These are phyloP conservation scores for Lasioglossum oenotherae DNA, from an alignment of 2,888 invertebrate genomes.

Conservation along the genomic window DNA sequence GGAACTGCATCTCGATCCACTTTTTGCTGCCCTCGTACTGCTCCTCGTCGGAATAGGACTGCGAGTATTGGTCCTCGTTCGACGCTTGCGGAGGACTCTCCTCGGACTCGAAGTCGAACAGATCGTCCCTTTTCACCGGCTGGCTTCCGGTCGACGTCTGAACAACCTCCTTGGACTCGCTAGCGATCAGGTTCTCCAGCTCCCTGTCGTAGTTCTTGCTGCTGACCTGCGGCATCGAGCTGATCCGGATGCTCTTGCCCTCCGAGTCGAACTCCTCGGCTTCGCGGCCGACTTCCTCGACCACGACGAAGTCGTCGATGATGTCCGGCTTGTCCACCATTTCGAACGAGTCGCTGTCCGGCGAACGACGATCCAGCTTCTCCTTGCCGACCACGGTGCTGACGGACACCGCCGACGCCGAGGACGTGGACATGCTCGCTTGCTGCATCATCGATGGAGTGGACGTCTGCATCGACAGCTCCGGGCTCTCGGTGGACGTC, in stretches of 20 bases:
- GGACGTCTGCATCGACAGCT: conserved; percentile 60
- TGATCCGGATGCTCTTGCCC: conserved; percentile 92
- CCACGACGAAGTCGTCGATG: conserved; percentile 94
- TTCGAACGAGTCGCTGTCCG: conserved; percentile 94
- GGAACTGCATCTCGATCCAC: conserved; percentile 96
- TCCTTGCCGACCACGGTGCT: conserved; percentile 82
- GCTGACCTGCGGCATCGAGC: conserved; percentile 84
- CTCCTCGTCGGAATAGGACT: conserved; percentile 82
- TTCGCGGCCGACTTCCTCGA: conserved; percentile 95
- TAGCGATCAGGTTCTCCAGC: conserved; percentile 84
- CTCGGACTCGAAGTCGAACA: conserved; percentile 82
- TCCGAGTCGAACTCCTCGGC: conserved; percentile 93
- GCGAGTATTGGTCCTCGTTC: conserved; percentile 81
- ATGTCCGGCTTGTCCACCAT: conserved; percentile 94
- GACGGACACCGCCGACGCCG: conserved; percentile 80
- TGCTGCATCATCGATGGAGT: conserved; percentile 80
- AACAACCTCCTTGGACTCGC: conserved; percentile 67
- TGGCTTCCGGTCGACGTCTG: conserved; percentile 57
- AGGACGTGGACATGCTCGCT: conserved; percentile 81
- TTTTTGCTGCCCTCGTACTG: conserved; percentile 89
- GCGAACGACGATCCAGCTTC: conserved; percentile 86
- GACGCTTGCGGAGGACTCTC: conserved; percentile 83
- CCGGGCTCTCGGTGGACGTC: conserved; percentile 47
- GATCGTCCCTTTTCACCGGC: conserved; percentile 68
- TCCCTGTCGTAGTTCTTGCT: conserved; percentile 86